Percentiles rank a stretch among this genome's conserved stretches.
Conservation (phyloP, 2,888 invertebrate species). For the Gasteruption jaculator region DNA sequence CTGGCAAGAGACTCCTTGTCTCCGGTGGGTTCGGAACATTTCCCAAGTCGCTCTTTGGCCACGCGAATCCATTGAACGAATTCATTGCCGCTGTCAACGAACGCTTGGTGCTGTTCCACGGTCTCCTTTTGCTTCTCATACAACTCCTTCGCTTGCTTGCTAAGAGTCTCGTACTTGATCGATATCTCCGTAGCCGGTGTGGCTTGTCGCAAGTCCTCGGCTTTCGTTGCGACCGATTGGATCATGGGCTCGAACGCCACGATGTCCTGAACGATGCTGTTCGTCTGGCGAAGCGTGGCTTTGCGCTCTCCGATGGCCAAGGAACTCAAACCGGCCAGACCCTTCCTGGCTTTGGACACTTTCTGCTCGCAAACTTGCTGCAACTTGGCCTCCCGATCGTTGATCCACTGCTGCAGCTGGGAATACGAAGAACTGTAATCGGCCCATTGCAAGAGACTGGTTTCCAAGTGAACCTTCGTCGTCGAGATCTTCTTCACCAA, state of each 20-base stretch:
- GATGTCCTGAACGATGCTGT: slow-evolving; percentile 94
- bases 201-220: slow-evolving; percentile 85
- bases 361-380: slow-evolving; percentile 87
- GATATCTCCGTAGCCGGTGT: slow-evolving; percentile 90
- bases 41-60: slow-evolving; percentile 85
- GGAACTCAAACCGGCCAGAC: slow-evolving; percentile 73
- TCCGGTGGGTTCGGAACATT: slow-evolving; percentile 89
- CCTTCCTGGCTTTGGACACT: slow-evolving; percentile 73
- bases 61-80: slow-evolving; percentile 89
- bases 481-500: slow-evolving; percentile 87
- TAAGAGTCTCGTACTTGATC: slow-evolving; percentile 82
- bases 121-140: slow-evolving; percentile 86
- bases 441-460: slow-evolving; percentile 89
- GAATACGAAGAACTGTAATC: slow-evolving; percentile 92
- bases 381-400: slow-evolving; percentile 85
- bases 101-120: slow-evolving; percentile 86
- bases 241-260: slow-evolving; percentile 97
- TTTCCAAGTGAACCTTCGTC: slow-evolving; percentile 86
- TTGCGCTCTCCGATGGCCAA: slow-evolving; percentile 81
- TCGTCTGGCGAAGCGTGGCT: slow-evolving; percentile 84
- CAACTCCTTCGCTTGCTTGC: slow-evolving; percentile 85
- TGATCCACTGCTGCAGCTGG: slow-evolving; percentile 91
- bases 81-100: slow-evolving; percentile 87
- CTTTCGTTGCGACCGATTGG: slow-evolving; percentile 90
- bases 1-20: slow-evolving; percentile 84